Conservation (phyloP, 2,797 vertebrate genomes). For the Propithecus deckenii region DNA sequence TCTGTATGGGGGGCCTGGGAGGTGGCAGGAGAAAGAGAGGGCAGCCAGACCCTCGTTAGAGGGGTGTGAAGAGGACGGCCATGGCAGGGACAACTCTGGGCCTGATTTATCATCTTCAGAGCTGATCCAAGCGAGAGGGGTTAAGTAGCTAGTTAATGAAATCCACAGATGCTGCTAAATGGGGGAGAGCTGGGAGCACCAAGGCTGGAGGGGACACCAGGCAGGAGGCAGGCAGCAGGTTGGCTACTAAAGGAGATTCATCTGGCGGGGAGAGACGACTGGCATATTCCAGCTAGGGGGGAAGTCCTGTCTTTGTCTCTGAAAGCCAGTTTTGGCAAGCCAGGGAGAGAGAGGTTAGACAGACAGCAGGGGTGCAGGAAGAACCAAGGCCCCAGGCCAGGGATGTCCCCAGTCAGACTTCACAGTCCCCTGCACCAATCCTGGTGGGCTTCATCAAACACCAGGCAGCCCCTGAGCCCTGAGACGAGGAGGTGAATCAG, state of each 20-base stretch:
- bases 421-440: not conserved
- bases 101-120: conserved; percentile 81
- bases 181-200: conserved; percentile 56
- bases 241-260: conserved; percentile 11
- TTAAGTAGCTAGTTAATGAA: conserved; percentile 82
- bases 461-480: not conserved
- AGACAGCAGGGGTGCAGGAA: not conserved
- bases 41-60: conserved; percentile 69
- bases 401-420: not conserved
- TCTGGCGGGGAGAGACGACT: not conserved
- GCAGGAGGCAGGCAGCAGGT: conserved; percentile 42
- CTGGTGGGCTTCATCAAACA: not conserved
- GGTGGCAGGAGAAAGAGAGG: not conserved
- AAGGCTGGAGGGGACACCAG: not conserved
- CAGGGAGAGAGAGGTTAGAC: not conserved
- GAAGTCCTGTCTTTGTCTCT: not conserved
- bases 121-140: conserved; percentile 77
- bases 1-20: not conserved
- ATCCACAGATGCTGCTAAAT: conserved; percentile 78
- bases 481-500: conserved; percentile 39
- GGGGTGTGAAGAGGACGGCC: conserved; percentile 32
- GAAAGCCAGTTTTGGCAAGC: not conserved
- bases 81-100: conserved; percentile 51
- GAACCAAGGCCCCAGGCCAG: not conserved
- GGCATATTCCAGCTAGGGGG: not conserved